Conservation (phyloP, 2,113 vertebrate species). For the Sphyrna mokarran region DNA sequence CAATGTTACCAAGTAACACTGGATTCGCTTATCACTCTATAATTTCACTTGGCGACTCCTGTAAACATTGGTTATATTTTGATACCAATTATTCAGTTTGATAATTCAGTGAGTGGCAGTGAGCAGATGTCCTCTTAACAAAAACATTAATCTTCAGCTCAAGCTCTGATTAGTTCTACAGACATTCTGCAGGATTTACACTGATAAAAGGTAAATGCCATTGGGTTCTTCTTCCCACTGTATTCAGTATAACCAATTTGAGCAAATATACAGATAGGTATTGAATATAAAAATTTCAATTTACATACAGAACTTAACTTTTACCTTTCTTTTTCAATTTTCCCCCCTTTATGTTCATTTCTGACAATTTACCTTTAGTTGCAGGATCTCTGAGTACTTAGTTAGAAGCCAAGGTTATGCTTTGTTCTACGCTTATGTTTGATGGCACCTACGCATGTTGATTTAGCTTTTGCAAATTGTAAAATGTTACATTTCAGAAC, state of each 20-base stretch:
- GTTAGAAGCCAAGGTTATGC: no score
- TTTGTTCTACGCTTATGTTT: no score
- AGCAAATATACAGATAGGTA: neutral
- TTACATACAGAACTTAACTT: neutral
- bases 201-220: neutral
- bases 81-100: neutral
- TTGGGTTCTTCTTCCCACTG: neutral
- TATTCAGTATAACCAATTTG: neutral
- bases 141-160: neutral
- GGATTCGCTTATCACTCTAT: neutral
- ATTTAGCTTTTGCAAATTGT: no score
- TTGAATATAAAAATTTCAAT: neutral
- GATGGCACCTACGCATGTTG: no score
- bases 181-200: neutral
- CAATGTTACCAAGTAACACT: neutral
- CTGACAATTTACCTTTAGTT: no score
- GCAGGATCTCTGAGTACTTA: no score
- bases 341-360: no score
- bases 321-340: neutral
- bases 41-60: neutral
- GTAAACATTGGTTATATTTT: neutral
- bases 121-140: neutral
- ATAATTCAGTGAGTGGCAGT: neutral
- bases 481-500: no score
- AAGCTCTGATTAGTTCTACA: neutral